Evolutionary conservation across 2,797 vertebrate species (phyloP).

Genomic region (Malurus splendens): DNA sequence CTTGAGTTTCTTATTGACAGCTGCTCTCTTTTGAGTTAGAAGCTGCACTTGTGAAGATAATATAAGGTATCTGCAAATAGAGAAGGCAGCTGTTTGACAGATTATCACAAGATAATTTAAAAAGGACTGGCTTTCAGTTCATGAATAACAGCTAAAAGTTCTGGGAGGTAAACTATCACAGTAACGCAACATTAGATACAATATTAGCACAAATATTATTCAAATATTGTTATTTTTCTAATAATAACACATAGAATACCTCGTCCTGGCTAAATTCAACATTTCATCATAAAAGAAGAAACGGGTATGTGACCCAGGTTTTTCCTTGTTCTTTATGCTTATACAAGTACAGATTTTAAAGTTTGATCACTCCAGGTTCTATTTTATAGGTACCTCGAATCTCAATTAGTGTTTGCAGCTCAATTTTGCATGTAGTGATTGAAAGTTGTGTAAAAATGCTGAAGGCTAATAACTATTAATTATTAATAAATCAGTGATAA

Average conservation of each 20-base stretch:
- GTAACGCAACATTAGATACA: background rate
- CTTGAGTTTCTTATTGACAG: background rate
- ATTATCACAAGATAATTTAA: background rate
- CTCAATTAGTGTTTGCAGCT: background rate
- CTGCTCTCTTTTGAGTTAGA: background rate
- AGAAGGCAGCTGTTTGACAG: background rate
- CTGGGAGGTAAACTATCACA: background rate
- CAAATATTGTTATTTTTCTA: background rate
- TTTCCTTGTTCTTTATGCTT: background rate
- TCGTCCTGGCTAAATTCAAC: background rate
- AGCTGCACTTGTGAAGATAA: background rate
- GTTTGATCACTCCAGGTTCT: background rate
- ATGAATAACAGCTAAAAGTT: background rate
- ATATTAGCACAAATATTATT: background rate
- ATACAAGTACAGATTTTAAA: background rate
- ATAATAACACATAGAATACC: background rate
- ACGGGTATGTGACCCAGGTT: rapidly evolving
- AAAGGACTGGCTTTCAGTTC: background rate
- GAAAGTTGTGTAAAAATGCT: background rate
- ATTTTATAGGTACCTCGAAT: background rate
- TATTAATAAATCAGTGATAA: background rate
- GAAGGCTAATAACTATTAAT: background rate
- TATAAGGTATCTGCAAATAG: background rate
- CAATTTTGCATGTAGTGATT: background rate
- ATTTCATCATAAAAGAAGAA: background rate